A percentile compares a stretch with the other conserved stretches of the same genome.
Evolutionary conservation across 2,888 invertebrate species (phyloP).

Genomic region (Trimorus sp.): DNA sequence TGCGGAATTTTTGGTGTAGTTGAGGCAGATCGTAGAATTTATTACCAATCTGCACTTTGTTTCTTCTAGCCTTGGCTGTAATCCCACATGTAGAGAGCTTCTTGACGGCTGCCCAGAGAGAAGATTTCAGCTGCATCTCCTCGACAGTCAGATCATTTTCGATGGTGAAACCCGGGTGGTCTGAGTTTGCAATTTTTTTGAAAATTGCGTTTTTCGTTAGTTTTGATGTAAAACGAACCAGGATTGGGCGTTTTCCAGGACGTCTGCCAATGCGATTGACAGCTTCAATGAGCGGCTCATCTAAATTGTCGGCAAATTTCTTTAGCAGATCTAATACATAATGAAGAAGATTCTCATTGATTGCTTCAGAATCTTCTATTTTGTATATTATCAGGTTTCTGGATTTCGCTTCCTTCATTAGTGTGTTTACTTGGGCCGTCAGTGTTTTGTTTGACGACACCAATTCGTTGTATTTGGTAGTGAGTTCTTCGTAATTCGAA

Average conservation of each 20-base stretch:
- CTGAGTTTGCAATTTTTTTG: constrained; percentile 18
- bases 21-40: constrained; percentile 1
- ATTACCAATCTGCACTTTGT: constrained; percentile 7
- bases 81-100: neutral
- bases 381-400: neutral
- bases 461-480: neutral
- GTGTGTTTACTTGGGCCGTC: constrained; percentile 6
- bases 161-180: constrained; percentile 11
- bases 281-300: neutral
- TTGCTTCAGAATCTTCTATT: neutral
- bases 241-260: constrained; percentile 14
- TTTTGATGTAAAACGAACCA: constrained; percentile 10
- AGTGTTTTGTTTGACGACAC: constrained; percentile 27
- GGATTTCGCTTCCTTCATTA: neutral
- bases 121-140: constrained; percentile 12
- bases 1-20: constrained; percentile 5
- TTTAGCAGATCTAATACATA: no score
- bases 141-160: constrained; percentile 21
- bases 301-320: no score
- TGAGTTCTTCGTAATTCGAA: neutral
- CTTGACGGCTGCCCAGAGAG: neutral
- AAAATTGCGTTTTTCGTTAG: neutral
- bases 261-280: constrained; percentile 12
- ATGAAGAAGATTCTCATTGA: neutral
- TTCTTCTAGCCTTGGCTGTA: constrained; percentile 5